A percentile compares a stretch with the other conserved stretches of the same genome.
Conservation (phyloP, 2,797 vertebrate genomes). For the Phylloscopus collybita region DNA sequence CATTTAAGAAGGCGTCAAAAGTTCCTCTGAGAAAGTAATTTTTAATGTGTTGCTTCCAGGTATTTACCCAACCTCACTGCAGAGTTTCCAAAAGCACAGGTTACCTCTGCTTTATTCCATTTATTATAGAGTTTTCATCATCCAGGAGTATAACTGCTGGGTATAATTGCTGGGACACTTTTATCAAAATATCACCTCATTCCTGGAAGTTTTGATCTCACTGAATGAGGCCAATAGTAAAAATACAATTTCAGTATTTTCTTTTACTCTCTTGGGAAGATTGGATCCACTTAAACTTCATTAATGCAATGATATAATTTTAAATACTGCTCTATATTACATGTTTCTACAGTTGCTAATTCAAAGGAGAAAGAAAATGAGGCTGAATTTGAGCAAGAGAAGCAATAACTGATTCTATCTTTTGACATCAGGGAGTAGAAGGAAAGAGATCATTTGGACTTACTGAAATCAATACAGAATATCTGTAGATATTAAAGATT, state of each 20-base stretch:
- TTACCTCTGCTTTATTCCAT: background rate
- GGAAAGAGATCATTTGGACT: background rate
- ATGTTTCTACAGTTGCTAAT: background rate
- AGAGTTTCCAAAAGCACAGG: background rate
- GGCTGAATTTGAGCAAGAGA: background rate
- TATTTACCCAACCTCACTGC: background rate
- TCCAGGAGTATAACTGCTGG: background rate
- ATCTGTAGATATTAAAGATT: slow-evolving; percentile 9
- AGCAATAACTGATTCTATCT: background rate
- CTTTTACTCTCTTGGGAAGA: background rate
- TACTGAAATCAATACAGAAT: background rate
- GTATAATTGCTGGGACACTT: background rate
- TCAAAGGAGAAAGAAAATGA: background rate
- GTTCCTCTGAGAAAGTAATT: background rate
- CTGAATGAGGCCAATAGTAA: background rate
- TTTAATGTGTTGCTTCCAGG: background rate
- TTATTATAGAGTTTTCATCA: background rate
- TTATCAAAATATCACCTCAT: background rate
- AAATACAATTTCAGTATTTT: background rate
- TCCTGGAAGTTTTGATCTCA: background rate
- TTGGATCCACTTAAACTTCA: background rate
- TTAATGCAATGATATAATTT: background rate
- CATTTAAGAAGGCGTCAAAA: background rate
- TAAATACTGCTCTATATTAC: background rate
- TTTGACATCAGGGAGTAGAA: background rate